Conservation (phyloP, 2,113 vertebrate genomes). For the Pimephales promelas region DNA sequence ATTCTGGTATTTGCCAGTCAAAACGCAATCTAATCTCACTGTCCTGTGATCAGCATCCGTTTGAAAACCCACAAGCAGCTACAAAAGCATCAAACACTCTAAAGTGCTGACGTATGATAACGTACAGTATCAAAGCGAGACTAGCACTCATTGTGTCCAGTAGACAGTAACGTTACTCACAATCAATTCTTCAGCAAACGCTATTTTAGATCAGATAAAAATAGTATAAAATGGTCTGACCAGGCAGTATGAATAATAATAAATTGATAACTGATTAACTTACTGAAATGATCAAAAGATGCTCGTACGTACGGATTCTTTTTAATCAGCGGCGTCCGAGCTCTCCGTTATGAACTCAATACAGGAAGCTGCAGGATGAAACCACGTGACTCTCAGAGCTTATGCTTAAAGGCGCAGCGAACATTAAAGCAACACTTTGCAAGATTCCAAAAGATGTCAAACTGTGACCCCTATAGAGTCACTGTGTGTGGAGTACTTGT, state of each 20-base stretch:
- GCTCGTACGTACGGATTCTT: neutral
- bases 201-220: neutral
- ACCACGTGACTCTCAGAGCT: constrained; percentile 37
- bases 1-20: constrained; percentile 57
- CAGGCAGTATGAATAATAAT: neutral
- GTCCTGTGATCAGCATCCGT: neutral
- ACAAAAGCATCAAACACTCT: too few relatives aligned
- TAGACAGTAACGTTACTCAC: neutral
- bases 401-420: constrained; percentile 7
- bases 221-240: neutral
- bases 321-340: neutral
- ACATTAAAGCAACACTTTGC: neutral
- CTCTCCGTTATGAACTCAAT: neutral
- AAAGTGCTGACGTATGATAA: neutral
- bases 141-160: too few relatives aligned
- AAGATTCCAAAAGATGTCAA: too few relatives aligned
- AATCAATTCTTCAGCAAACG: neutral
- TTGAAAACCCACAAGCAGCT: neutral
- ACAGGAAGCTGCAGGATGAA: constrained; percentile 47
- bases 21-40: neutral
- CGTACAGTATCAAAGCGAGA: neutral
- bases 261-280: constrained; percentile 42
- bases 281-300: neutral
- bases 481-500: too few relatives aligned
- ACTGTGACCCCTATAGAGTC: too few relatives aligned